Conservation (phyloP, 1,140 invertebrate genomes). For the Condylostylus longicornis region DNA sequence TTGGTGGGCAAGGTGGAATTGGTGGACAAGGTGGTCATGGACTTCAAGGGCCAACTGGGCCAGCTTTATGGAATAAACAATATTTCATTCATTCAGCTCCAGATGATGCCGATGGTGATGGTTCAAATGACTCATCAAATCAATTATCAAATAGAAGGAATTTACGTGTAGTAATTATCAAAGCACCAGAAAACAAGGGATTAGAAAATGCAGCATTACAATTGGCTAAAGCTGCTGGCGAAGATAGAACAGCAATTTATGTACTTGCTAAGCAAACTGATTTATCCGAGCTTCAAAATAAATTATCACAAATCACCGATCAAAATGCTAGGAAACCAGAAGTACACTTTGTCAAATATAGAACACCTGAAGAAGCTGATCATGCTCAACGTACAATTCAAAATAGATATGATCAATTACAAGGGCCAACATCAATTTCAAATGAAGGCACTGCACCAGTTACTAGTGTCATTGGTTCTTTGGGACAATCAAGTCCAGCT, state of each 20-base stretch:
- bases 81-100: constrained; percentile 25
- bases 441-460: no score
- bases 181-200: constrained; percentile 12
- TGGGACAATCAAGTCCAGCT: no score
- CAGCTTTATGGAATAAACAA: constrained; percentile 17
- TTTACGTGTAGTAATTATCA: constrained; percentile 24
- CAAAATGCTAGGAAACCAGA: constrained; percentile 7
- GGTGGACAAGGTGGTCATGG: not conserved
- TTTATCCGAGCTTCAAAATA: constrained; percentile 14
- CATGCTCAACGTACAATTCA: constrained; percentile 11
- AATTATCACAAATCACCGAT: constrained; percentile 13
- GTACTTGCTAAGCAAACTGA: constrained; percentile 1
- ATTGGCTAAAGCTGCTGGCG: constrained; percentile 12
- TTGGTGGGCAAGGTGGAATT: not conserved
- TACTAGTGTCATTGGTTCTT: no score
- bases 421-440: constrained; percentile 5
- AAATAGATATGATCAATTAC: constrained; percentile 8
- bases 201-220: constrained; percentile 7
- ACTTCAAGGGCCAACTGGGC: constrained; percentile 7
- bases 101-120: constrained; percentile 15
- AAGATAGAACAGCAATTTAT: constrained; percentile 20
- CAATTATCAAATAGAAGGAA: constrained; percentile 12
- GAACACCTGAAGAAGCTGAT: constrained; percentile 10
- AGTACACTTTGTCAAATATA: constrained; percentile 11
- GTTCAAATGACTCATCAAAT: constrained; percentile 13